Evolutionary conservation across 2,888 invertebrate species (phyloP).

Genomic region (Drosophila meridionalis): DNA sequence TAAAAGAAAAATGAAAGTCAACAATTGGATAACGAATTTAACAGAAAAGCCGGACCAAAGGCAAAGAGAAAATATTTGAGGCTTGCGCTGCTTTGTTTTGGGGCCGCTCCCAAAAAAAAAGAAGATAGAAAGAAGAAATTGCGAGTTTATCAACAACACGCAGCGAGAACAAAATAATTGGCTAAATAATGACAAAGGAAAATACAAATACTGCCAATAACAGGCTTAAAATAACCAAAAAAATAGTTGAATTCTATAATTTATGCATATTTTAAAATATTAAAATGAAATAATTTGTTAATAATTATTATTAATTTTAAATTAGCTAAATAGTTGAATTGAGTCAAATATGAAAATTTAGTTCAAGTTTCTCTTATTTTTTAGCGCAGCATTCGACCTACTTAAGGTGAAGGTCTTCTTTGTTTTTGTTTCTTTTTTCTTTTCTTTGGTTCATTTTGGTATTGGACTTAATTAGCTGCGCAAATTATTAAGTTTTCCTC

Average conservation of each 20-base stretch:
- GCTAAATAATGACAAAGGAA: conserved; percentile 18
- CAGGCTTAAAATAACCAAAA: no score
- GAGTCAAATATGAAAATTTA: background rate
- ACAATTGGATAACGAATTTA: conserved; percentile 38
- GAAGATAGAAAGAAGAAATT: conserved; percentile 14
- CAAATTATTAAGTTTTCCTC: conserved; percentile 22
- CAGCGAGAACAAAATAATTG: conserved; percentile 23
- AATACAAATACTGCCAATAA: background rate
- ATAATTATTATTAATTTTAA: no score
- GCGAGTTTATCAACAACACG: conserved; percentile 67
- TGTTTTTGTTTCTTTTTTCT: conserved; percentile 12
- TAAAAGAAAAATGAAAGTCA: conserved; percentile 15
- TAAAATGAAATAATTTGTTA: no score
- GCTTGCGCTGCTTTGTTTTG: conserved; percentile 38
- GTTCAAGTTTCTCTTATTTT: background rate
- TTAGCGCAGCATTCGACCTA: conserved; percentile 49
- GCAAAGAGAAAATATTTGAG: conserved; percentile 62
- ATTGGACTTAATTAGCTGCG: conserved; percentile 33
- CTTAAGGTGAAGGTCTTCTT: conserved; percentile 61
- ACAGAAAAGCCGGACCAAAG: conserved; percentile 30
- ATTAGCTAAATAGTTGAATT: no score
- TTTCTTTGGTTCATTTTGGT: conserved; percentile 8
- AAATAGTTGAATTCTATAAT: background rate
- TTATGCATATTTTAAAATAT: background rate
- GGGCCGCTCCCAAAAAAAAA: conserved; percentile 73